Evolutionary conservation across 2,797 vertebrate species (phyloP).

Genomic region (Netta rufina): DNA sequence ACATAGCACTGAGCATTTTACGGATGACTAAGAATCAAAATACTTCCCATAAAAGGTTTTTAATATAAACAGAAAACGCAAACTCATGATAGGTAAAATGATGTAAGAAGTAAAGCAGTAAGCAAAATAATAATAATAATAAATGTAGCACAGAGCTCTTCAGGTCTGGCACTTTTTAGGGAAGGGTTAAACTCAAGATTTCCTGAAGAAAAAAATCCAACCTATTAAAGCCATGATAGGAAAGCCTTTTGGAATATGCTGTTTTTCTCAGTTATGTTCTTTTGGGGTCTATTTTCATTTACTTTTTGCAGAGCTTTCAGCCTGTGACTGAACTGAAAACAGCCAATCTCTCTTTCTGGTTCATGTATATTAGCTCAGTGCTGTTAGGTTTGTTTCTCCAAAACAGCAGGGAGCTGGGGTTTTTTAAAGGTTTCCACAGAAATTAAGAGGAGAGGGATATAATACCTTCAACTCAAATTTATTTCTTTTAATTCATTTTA

Average conservation of each 20-base stretch:
- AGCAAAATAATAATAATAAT: not conserved
- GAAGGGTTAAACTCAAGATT: not conserved
- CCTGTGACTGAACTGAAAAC: constrained; percentile 16
- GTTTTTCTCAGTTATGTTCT: constrained; percentile 3
- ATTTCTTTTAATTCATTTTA: constrained; percentile 74
- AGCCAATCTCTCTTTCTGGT: constrained; percentile 48
- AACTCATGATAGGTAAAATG: not conserved
- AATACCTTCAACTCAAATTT: constrained; percentile 70
- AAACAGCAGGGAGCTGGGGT: constrained; percentile 56
- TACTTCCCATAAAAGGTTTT: not conserved
- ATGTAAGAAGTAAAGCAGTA: not conserved
- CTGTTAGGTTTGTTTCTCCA: constrained; percentile 55
- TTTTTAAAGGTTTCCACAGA: constrained; percentile 66
- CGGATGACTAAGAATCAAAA: not conserved
- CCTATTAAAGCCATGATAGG: not conserved
- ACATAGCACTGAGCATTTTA: not conserved
- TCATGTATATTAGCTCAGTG: constrained; percentile 51
- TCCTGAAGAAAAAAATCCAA: not conserved
- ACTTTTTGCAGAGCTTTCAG: constrained; percentile 21
- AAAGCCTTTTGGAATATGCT: constrained; percentile 13
- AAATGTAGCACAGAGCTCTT: not conserved
- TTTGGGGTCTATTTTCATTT: constrained; percentile 28
- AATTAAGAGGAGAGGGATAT: constrained; percentile 59
- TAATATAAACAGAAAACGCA: not conserved
- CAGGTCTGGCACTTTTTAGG: not conserved